These are phyloP conservation scores for Limnephilus auricula DNA, from an alignment of 2,888 invertebrate species.

Conservation along the genomic window DNA sequence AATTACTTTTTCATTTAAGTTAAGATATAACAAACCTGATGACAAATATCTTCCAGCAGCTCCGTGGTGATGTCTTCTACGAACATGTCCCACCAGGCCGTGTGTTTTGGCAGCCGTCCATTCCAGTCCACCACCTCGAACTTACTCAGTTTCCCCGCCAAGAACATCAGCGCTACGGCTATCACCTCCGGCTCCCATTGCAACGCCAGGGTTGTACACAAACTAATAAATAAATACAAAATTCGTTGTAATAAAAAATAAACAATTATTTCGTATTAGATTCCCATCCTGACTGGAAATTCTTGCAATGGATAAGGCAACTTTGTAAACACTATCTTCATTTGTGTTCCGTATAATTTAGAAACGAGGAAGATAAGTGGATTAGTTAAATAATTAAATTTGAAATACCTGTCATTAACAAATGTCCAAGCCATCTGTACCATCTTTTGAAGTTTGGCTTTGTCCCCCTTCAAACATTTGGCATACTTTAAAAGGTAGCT, in stretches of 20 bases:
- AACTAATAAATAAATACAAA: slow-evolving; percentile 74
- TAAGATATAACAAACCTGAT: slow-evolving; percentile 81
- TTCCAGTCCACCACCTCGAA: slow-evolving; percentile 97
- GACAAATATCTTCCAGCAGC: slow-evolving; percentile 97
- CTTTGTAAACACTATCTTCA: neutral
- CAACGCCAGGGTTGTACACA: slow-evolving; percentile 96
- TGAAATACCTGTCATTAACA: slow-evolving; percentile 93
- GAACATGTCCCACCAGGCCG: slow-evolving; percentile 99
- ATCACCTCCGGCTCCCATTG: slow-evolving; percentile 99
- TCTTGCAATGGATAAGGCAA: neutral
- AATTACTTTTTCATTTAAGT: neutral
- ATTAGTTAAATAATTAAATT: slow-evolving; percentile 23
- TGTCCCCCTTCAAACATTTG: slow-evolving; percentile 95
- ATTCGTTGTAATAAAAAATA: neutral
- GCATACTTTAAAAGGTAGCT: slow-evolving; percentile 95
- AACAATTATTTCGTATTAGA: neutral
- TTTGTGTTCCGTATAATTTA: neutral
- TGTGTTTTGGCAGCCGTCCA: slow-evolving; percentile 85
- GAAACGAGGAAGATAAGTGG: neutral
- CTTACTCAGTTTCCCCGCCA: slow-evolving; percentile 96
- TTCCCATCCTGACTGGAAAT: neutral
- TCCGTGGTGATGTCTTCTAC: slow-evolving; percentile 97
- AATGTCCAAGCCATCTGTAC: slow-evolving; percentile 99
- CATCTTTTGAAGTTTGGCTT: slow-evolving; percentile 95
- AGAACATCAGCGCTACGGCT: slow-evolving; percentile 97